phyloP scores from a whole-genome alignment of 37 sponge, comb jelly and placozoan species.

The Crambe crambe region DNA sequence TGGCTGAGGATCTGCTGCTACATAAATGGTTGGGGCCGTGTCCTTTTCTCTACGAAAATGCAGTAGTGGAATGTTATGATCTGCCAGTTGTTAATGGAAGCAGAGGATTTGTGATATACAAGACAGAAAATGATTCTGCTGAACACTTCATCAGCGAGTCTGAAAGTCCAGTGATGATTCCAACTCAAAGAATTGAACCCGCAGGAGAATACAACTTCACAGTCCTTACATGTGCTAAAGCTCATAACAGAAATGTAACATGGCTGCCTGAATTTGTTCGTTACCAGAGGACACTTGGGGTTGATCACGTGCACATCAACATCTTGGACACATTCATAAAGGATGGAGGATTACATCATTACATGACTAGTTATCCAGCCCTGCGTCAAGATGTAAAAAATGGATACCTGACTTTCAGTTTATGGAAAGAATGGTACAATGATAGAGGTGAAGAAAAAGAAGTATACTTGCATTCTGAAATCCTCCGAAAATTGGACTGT shows the following conservation, averaged over 20 bases:
- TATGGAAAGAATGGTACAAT: slow-evolving; percentile 6
- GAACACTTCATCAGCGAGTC: not conserved
- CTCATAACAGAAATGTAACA: not conserved
- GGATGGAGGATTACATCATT: slow-evolving; percentile 1
- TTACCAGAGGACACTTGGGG: slow-evolving; percentile 13
- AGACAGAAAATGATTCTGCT: not conserved
- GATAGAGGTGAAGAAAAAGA: no score
- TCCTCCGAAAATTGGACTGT: not conserved
- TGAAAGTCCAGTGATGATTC: slow-evolving; percentile 16
- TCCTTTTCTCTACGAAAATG: not conserved
- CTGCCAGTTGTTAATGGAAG: slow-evolving; percentile 5
- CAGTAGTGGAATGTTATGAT: slow-evolving; percentile 6
- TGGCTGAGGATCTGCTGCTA: not conserved
- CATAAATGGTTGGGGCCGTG: not conserved
- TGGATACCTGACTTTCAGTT: slow-evolving; percentile 5
- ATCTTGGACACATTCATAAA: slow-evolving; percentile 2
- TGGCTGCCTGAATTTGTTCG: slow-evolving; percentile 3
- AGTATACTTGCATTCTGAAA: not conserved
- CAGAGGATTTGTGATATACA: slow-evolving; percentile 14
- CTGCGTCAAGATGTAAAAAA: not conserved
- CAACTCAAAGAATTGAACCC: not conserved
- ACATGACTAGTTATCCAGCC: not conserved
- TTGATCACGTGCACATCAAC: slow-evolving; percentile 15
- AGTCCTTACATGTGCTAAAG: not conserved
- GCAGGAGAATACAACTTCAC: slow-evolving; percentile 2